Evolutionary conservation across 2,888 invertebrate genomes (phyloP), one percentile per base, ranked within the genome.

Genomic region (Archips xylosteana): DNA sequence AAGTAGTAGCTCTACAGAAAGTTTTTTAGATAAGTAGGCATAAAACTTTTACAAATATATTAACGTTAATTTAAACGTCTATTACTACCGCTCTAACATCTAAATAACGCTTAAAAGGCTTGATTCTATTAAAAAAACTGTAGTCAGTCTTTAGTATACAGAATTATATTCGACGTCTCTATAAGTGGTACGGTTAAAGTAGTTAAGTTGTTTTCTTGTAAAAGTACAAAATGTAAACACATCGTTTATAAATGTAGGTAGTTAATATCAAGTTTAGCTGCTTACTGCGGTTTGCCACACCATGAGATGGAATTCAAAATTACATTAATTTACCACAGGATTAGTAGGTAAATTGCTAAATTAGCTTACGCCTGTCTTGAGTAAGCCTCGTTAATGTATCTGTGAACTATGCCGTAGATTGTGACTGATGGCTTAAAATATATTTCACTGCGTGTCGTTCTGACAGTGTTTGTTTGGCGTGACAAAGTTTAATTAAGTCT

Each of bases 271-370:
- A 69, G 64, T 73, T 57, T 47, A 72, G 68, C 59, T 15, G 59
- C 42, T 47, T 64, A 42, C 64, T 70, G 74, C 45, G 74, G 65
- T 74, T 60, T 54, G 65, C 74, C 74, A 65, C 70, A 70, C 65
- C 65, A 65, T 65, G 42, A 54, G 69, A 74, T 74, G 60, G 73
- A 73, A 69, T 69, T 74, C 51, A 49, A 69, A 74, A 74, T 74
- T 64, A 65, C 69, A 65, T 74, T 73, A 64, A 72, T 72, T 51
- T 67, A 54, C 71, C 61, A 36, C 61, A 32, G 32, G 67, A 67
- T 72, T 54, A 57, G 60, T n/a, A n/a, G n/a, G n/a, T 67, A 61
- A 67, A 54, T 66, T 66, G 51, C 34, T 62, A 67, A 67, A 66
- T 73, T 73, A 69, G 49, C 63, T 68, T 68, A 73, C 15, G 63